A percentile compares a stretch with the other conserved stretches of the same genome.
These are phyloP conservation scores for Typhlichthys subterraneus DNA, from an alignment of 2,797 vertebrate species.

Conservation along the genomic window DNA sequence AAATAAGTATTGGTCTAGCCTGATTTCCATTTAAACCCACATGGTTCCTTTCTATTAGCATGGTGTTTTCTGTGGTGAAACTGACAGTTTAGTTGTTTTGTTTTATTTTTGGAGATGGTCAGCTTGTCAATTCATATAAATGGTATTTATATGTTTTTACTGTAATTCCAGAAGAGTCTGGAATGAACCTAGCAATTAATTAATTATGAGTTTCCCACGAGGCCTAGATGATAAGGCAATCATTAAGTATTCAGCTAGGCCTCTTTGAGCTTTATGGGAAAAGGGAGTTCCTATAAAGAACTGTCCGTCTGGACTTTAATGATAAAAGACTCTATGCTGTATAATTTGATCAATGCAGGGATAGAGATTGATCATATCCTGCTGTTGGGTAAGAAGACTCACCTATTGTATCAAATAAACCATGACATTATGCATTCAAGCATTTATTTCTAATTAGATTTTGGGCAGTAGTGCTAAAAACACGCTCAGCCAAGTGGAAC, in stretches of 20 bases:
- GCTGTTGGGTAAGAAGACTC: slow-evolving; percentile 1
- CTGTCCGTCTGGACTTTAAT: slow-evolving; percentile 16
- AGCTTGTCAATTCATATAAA: slow-evolving; percentile 65
- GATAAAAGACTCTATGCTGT: slow-evolving; percentile 40
- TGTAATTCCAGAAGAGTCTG: slow-evolving; percentile 43
- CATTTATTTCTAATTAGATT: no score
- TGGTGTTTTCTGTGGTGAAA: slow-evolving; percentile 46
- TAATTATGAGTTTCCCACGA: slow-evolving; percentile 53
- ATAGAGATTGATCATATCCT: slow-evolving; percentile 36
- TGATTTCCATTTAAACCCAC: slow-evolving; percentile 44
- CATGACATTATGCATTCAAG: slow-evolving; percentile 13
- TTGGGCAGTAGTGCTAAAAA: no score
- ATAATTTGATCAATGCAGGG: slow-evolving; percentile 23
- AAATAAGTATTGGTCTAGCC: not conserved
- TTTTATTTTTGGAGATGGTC: slow-evolving; percentile 63
- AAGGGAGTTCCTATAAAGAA: slow-evolving; percentile 12
- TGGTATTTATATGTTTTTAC: slow-evolving; percentile 21
- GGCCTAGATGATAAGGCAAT: slow-evolving; percentile 50
- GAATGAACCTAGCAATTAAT: slow-evolving; percentile 45
- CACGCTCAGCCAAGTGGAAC: no score
- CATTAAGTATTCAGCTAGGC: slow-evolving; percentile 21
- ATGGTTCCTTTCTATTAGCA: slow-evolving; percentile 53
- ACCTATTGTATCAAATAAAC: slow-evolving; percentile 8
- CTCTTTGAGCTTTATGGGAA: slow-evolving; percentile 13
- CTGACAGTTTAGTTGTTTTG: slow-evolving; percentile 57